Percentiles rank a stretch among this genome's conserved stretches.
phyloP scores from a whole-genome alignment of 2,888 invertebrate species.

The Thyatira batis region DNA sequence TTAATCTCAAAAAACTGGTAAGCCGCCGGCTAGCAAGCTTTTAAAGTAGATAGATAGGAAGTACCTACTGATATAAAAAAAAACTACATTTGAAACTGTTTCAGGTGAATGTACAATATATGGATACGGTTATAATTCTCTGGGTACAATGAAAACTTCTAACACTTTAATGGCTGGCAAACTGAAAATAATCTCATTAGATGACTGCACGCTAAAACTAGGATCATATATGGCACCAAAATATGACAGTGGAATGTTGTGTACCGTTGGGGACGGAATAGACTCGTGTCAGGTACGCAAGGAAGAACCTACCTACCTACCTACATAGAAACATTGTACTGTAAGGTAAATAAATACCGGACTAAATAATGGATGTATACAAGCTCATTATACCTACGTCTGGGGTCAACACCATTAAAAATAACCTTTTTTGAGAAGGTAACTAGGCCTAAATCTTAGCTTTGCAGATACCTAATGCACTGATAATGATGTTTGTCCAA shows the following conservation, averaged over 20 bases:
- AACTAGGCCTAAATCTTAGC: too few species aligned
- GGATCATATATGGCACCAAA: slow-evolving; percentile 59
- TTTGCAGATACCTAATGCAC: too few species aligned
- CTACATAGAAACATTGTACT: background rate
- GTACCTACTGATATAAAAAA: too few species aligned
- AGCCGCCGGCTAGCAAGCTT: too few species aligned
- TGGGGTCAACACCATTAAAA: too few species aligned
- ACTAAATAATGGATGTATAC: too few species aligned
- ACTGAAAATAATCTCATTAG: slow-evolving; percentile 60
- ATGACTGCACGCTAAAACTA: slow-evolving; percentile 54
- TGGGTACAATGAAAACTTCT: slow-evolving; percentile 38
- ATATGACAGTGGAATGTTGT: slow-evolving; percentile 64
- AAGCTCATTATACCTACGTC: too few species aligned
- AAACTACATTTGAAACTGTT: slow-evolving; percentile 15
- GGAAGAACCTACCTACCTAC: background rate
- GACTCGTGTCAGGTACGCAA: slow-evolving; percentile 69
- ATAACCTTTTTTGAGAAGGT: too few species aligned
- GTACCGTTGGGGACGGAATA: slow-evolving; percentile 64
- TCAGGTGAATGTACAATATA: slow-evolving; percentile 66
- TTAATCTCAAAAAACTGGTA: too few species aligned
- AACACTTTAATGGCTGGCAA: slow-evolving; percentile 50
- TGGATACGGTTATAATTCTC: slow-evolving; percentile 62
- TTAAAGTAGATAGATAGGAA: too few species aligned
- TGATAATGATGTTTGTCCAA: too few species aligned
- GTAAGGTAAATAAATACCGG: background rate